Evolutionary conservation across 2,888 invertebrate genomes (phyloP), one percentile per base, ranked within the genome.

Genomic region (Agonopterix subpropinquella): DNA sequence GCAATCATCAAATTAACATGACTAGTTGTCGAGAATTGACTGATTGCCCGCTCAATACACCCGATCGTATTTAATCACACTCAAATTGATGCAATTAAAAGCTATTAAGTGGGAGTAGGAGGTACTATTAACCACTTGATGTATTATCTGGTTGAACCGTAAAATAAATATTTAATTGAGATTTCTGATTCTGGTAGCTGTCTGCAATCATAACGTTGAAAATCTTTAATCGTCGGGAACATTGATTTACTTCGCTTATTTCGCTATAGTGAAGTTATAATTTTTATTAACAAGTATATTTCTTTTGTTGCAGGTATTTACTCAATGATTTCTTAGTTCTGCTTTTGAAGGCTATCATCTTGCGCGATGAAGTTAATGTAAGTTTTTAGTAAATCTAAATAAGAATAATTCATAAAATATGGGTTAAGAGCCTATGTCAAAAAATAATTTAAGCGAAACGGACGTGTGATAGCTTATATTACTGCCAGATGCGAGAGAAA

Each of bases 1-100:
- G 64, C 72, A 68, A 75, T 75, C 67, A 73, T 70, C 66, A 54
- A 70, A 73, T 73, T 73, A 73, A 75, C 67, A 70, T 66, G 70
- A 68, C 64, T 70, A 67, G 66, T 65, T 68, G 65, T 69, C 67
- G 67, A 64, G 65, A 70, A 72, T 75, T 78, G 78, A 77, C 67
- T 74, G 75, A 77, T 77, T 71, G 67, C 65, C 65, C 62, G 69
- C 65, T 69, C 70, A 73, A 64, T 44, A 70, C 64, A 65, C 64
- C 63, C 68, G 63, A 64, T 70, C 62, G 60, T 70, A 70, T 73
- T 74, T 75, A 70, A 77, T 75, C 68, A 70, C 63, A 64, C 66
- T 66, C 67, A 64, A 74, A 77, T 72, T 70, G 70, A 71, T 57
- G 70, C 68, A 70, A 78, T 77, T 77, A 70, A 57, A 57, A 48